Base-by-base conservation (phyloP, 2,888 invertebrate genomes). In the Himalopsyche anomala region DNA sequence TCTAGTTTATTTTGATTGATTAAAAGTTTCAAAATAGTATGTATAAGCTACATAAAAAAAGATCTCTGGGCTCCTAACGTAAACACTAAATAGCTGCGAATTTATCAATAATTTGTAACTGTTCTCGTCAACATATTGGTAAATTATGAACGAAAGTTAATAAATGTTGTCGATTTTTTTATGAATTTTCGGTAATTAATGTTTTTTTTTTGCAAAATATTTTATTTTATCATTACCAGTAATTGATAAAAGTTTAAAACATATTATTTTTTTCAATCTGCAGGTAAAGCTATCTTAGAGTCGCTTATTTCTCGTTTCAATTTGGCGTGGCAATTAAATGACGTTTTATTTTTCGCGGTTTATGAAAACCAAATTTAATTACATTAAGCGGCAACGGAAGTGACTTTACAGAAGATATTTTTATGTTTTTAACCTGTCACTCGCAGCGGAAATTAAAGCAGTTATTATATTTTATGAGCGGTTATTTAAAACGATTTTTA, bases 351-450 rank as follows among this genome's bases (percentile, higher is more conserved):
- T 80, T 69, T 80, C 19, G 38, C 28, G 82, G 82, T 82, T 85
- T 85, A 80, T 79, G 82, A 85, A 85, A 85, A 85, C 82, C 85
- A 36, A 79, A 55, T 85, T 85, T 82, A 82, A 85, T 85, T 55
- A 82, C 85, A 85, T 80, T 69, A 82, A 15, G 36, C 56, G 45
- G 42, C 40, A 54, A 36, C 42, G 54, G 79, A 51, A 45, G 45
- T 51, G 79, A 62, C 55, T 84, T 84, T 74, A 15, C 40, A 40
- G 62, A 83, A 42, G 83, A 83, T 82, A 55, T 82, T 82, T 55
- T 40, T 82, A 82, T 82, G 38, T 42, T 55, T 62, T 74, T 74
- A 74, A 74, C 74, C 74, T 74, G 74, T 36, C 74, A 74, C 38
- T 74, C 74, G 74, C 74, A 74, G 74, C 74, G 74, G 74, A 74